A percentile compares a stretch with the other conserved stretches of the same genome.
These are phyloP conservation scores for Emydoidea blandingii DNA, from an alignment of 2,797 vertebrate genomes.

Conservation along the genomic window DNA sequence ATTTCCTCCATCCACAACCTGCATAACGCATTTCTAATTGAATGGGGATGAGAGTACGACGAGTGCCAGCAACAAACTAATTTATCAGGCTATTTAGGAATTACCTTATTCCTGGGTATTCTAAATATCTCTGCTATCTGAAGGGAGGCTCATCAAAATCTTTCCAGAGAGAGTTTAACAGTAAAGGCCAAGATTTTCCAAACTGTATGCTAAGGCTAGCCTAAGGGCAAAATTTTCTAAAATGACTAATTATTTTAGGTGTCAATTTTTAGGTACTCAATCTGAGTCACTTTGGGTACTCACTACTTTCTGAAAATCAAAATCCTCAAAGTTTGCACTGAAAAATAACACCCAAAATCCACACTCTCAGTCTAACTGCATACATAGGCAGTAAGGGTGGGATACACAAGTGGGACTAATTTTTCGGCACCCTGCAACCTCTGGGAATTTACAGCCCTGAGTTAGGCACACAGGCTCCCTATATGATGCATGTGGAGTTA, in stretches of 20 bases:
- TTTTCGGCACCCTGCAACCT: too few relatives aligned
- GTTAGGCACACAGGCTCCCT: too few relatives aligned
- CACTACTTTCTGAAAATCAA: background rate
- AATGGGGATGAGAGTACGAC: slow-evolving; percentile 7
- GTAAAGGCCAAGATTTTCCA: background rate
- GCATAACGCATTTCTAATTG: background rate
- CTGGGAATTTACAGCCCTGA: too few relatives aligned
- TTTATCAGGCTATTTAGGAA: background rate
- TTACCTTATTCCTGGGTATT: background rate
- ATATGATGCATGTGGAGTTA: too few relatives aligned
- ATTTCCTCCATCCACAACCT: background rate
- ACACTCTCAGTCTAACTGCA: too few relatives aligned
- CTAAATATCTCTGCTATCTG: background rate
- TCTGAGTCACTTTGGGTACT: background rate
- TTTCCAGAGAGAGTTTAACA: background rate
- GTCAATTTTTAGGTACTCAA: background rate
- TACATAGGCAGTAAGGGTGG: too few relatives aligned
- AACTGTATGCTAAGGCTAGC: background rate
- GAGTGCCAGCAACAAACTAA: background rate
- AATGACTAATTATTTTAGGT: background rate
- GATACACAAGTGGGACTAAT: too few relatives aligned
- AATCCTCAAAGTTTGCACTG: background rate
- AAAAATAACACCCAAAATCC: too few relatives aligned
- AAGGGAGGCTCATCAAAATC: background rate
- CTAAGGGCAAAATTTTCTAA: background rate